Evolutionary conservation across 2,888 invertebrate genomes (phyloP).

Genomic region (Rotaria magnacalcarata): DNA sequence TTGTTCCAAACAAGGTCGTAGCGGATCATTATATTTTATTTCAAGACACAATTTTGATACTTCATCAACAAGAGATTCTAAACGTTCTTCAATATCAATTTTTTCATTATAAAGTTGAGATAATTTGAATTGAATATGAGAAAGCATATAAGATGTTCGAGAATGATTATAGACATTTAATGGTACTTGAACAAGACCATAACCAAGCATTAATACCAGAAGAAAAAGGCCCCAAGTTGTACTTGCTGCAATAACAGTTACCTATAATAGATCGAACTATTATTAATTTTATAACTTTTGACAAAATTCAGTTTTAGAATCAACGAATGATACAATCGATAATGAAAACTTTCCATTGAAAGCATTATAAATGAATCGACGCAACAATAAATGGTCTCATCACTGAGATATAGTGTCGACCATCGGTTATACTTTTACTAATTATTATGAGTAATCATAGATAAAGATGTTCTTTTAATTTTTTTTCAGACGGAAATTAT

Average conservation of each 20-base stretch:
- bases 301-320: no score
- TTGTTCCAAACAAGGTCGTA: slow-evolving; percentile 76
- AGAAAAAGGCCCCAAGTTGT: slow-evolving; percentile 98
- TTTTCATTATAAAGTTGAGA: slow-evolving; percentile 89
- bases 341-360: no score
- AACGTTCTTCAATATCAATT: slow-evolving; percentile 90
- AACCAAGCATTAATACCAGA: slow-evolving; percentile 80
- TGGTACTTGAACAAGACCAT: slow-evolving; percentile 87
- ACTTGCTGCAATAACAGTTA: slow-evolving; percentile 92
- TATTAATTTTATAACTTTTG: background rate
- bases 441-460: no score
- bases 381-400: no score
- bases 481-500: no score
- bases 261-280: slow-evolving; percentile 66
- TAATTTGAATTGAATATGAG: slow-evolving; percentile 83
- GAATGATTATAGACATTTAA: slow-evolving; percentile 84
- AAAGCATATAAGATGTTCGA: slow-evolving; percentile 75
- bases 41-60: slow-evolving; percentile 75
- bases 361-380: no score
- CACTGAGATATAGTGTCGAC: no score
- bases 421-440: no score
- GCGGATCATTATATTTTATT: slow-evolving; percentile 65
- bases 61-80: slow-evolving; percentile 89
- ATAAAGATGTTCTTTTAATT: no score
- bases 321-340: no score